Evolutionary conservation across 2,797 vertebrate genomes (phyloP).

Genomic region (Cirrhinus mrigala): DNA sequence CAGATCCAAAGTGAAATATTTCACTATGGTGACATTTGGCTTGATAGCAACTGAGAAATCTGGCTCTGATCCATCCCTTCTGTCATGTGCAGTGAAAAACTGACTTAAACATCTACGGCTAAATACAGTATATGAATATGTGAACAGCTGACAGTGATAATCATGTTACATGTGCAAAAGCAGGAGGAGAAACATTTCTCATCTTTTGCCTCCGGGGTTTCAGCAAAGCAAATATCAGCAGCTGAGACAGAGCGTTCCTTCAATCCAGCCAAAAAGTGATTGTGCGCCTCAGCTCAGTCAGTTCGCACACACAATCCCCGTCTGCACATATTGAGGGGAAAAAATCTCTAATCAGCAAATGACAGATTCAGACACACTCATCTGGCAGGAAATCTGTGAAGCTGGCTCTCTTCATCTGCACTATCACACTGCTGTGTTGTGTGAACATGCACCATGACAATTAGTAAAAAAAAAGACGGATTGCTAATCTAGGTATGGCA

Average conservation of each 20-base stretch:
- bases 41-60: not conserved
- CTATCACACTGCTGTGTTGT: not conserved
- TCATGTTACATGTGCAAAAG: not conserved
- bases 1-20: not conserved
- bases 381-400: not conserved
- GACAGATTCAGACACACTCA: constrained; percentile 8
- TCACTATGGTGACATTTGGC: constrained; percentile 8
- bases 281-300: not conserved
- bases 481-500: not conserved
- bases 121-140: not conserved
- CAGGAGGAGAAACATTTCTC: not conserved
- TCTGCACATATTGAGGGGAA: not conserved
- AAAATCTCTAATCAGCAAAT: constrained; percentile 1
- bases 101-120: not conserved
- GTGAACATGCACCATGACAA: not conserved
- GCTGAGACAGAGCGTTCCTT: not conserved
- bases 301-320: not conserved
- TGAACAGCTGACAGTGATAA: constrained; percentile 16
- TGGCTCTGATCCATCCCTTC: not conserved
- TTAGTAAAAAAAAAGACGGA: not conserved
- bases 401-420: not conserved
- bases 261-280: constrained; percentile 1
- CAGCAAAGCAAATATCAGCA: not conserved
- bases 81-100: not conserved
- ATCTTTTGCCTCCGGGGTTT: not conserved